Percentiles rank a stretch among this genome's conserved stretches.
phyloP scores from a whole-genome alignment of 2,797 vertebrate species.

The Zenarchopterus dispar region DNA sequence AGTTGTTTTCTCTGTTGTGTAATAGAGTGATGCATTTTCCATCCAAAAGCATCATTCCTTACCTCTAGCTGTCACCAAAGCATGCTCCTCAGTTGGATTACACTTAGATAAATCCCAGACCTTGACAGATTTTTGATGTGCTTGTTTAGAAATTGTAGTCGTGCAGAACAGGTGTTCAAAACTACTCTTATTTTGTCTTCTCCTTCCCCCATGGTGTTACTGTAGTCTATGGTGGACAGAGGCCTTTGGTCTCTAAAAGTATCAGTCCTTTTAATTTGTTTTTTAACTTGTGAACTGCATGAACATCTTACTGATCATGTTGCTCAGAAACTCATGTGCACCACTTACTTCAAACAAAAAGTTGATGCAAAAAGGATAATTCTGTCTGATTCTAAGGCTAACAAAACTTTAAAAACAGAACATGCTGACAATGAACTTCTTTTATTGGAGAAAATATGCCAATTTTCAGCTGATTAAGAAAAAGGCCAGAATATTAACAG shows the following conservation, averaged over 20 bases:
- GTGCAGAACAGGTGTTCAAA: not conserved
- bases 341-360: no score
- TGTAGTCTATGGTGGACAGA: no score
- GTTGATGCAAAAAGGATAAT: not conserved
- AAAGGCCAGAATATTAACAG: constrained; percentile 6
- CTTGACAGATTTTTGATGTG: constrained; percentile 2
- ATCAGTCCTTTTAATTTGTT: no score
- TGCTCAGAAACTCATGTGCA: no score
- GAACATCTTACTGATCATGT: no score
- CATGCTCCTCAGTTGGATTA: constrained; percentile 4
- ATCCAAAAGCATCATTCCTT: not conserved
- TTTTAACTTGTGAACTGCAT: no score
- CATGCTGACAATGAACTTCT: constrained; percentile 8
- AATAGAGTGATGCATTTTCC: constrained; percentile 1
- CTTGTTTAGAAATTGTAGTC: not conserved
- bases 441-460: constrained; percentile 2
- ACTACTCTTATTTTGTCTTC: no score
- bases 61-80: not conserved
- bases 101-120: not conserved
- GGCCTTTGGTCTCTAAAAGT: no score
- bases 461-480: constrained; percentile 6
- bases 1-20: not conserved
- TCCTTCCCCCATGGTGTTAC: no score
- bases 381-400: constrained; percentile 6
- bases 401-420: constrained; percentile 17